phyloP scores from a whole-genome alignment of 2,113 vertebrate species.

The Trinectes maculatus region DNA sequence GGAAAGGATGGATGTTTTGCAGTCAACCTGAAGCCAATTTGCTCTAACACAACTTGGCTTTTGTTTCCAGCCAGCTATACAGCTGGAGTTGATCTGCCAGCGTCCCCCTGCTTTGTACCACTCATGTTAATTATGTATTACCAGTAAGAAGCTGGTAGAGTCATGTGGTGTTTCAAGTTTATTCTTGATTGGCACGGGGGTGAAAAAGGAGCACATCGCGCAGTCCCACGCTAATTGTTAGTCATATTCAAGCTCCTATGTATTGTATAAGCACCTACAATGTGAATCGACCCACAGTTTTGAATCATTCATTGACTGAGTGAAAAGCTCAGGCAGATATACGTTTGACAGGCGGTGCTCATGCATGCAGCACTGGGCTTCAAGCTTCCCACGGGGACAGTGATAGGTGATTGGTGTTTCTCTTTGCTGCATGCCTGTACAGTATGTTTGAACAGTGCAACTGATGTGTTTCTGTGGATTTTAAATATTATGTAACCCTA shows the following conservation, averaged over 20 bases:
- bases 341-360: constrained; percentile 27
- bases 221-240: constrained; percentile 25
- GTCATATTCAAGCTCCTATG: constrained; percentile 22
- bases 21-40: constrained; percentile 57
- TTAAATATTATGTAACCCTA: constrained; percentile 26
- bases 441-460: constrained; percentile 14
- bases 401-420: constrained; percentile 26
- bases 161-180: constrained; percentile 24
- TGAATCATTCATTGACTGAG: constrained; percentile 66
- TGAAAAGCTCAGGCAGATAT: constrained; percentile 52
- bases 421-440: constrained; percentile 6
- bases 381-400: constrained; percentile 31
- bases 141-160: constrained; percentile 23
- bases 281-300: constrained; percentile 22
- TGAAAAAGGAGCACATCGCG: constrained; percentile 39
- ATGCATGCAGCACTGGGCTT: constrained; percentile 30
- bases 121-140: constrained; percentile 61
- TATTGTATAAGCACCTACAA: constrained; percentile 35
- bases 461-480: constrained; percentile 13
- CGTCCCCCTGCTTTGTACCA: constrained; percentile 26
- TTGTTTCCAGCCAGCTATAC: constrained; percentile 38
- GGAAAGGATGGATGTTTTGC: constrained; percentile 52
- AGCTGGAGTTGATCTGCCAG: constrained; percentile 28
- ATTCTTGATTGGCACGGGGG: constrained; percentile 27
- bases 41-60: constrained; percentile 53